These are phyloP conservation scores for Synchiropus splendidus DNA, from an alignment of 2,113 vertebrate species.

Conservation along the genomic window DNA sequence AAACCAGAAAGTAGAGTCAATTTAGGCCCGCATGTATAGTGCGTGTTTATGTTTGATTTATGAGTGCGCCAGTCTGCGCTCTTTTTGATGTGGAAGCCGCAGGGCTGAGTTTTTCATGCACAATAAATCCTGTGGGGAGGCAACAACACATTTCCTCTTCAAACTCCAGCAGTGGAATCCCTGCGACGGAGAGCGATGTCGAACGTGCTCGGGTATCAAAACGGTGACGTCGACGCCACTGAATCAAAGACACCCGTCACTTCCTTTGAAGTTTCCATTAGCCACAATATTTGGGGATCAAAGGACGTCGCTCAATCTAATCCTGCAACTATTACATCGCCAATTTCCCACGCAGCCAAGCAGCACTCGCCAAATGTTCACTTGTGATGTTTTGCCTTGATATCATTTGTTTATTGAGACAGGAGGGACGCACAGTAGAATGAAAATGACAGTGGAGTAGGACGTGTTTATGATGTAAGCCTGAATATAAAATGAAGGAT, in stretches of 20 bases:
- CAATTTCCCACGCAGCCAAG: too few species aligned
- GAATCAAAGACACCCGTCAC: conserved; percentile 37
- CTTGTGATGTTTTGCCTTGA: too few species aligned
- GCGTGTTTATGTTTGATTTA: conserved; percentile 1
- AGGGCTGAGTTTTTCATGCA: background rate
- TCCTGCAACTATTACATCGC: conserved; percentile 61
- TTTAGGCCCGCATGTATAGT: conserved; percentile 1
- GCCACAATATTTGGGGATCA: conserved; percentile 55
- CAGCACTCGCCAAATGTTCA: too few species aligned
- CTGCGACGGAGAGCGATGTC: conserved; percentile 34
- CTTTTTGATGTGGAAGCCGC: background rate
- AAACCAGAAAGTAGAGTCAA: conserved; percentile 18
- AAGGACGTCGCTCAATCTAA: conserved; percentile 42
- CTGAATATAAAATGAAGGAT: too few species aligned
- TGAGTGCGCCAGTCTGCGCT: conserved; percentile 3
- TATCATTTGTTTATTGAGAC: too few species aligned
- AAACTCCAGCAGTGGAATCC: conserved; percentile 29
- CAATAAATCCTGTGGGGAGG: conserved; percentile 19
- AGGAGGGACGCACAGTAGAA: too few species aligned
- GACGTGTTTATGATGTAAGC: too few species aligned
- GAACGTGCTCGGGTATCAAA: conserved; percentile 34
- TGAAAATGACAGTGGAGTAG: too few species aligned
- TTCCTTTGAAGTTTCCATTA: conserved; percentile 70
- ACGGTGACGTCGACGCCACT: conserved; percentile 54
- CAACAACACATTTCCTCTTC: conserved; percentile 8